Percentiles rank a stretch among this genome's conserved stretches.
phyloP scores from a whole-genome alignment of 2,888 invertebrate genomes.

The Carterocephalus palaemon region DNA sequence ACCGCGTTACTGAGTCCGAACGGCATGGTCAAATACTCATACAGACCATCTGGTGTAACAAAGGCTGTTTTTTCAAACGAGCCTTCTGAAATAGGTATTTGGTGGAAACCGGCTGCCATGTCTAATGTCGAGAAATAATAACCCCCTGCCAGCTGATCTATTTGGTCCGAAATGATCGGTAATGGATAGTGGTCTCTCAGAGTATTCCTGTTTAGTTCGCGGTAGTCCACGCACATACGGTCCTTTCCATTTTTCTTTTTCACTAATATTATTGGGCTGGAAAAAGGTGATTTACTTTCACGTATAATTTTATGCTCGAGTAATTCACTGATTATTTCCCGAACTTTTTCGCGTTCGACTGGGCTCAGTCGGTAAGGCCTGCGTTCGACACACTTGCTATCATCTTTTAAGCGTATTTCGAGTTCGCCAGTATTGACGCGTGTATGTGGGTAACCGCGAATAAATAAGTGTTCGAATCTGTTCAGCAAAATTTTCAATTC shows the following conservation, averaged over 20 bases:
- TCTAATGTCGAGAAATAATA: background rate
- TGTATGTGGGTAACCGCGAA: slow-evolving; percentile 14
- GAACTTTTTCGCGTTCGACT: background rate
- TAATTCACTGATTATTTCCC: background rate
- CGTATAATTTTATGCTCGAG: slow-evolving; percentile 1
- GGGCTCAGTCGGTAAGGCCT: background rate
- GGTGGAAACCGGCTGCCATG: slow-evolving; percentile 2
- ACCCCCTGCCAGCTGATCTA: background rate
- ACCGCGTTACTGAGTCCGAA: slow-evolving; percentile 33
- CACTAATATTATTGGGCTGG: background rate
- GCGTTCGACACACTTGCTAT: background rate
- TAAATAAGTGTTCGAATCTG: slow-evolving; percentile 19
- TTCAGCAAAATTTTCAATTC: slow-evolving; percentile 14
- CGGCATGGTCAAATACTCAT: slow-evolving; percentile 35
- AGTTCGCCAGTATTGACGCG: slow-evolving; percentile 12
- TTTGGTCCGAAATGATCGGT: background rate
- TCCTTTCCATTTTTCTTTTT: slow-evolving; percentile 1
- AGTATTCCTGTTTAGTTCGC: slow-evolving; percentile 6
- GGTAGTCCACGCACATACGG: slow-evolving; percentile 7
- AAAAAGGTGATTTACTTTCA: slow-evolving; percentile 2
- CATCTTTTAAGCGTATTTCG: background rate
- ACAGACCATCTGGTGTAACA: slow-evolving; percentile 26
- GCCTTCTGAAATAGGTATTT: background rate
- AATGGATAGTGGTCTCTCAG: too few species aligned
- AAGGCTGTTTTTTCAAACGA: slow-evolving; percentile 4